Conservation (phyloP, 2,113 vertebrate species). For the Barnardius zonarius region DNA sequence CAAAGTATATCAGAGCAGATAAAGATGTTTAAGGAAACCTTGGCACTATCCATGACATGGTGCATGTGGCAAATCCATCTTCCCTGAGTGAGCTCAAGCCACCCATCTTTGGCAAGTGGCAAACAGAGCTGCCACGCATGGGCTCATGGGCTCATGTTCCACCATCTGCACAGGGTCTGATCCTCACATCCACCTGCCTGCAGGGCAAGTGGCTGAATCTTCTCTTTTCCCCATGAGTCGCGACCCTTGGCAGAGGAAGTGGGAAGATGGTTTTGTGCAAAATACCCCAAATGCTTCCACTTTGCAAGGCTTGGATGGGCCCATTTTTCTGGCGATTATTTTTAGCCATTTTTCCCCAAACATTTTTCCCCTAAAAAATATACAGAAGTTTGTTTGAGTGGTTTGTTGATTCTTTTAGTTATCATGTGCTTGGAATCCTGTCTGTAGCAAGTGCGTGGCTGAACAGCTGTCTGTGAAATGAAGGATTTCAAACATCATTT, state of each 20-base stretch:
- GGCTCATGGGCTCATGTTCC: not conserved
- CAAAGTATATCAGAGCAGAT: not conserved
- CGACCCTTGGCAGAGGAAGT: not conserved
- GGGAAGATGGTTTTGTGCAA: not conserved
- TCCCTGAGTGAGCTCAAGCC: not conserved
- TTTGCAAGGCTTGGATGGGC: not conserved
- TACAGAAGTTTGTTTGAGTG: not conserved
- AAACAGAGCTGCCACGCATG: not conserved
- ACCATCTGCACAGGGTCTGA: not conserved
- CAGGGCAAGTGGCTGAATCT: not conserved
- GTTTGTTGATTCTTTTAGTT: not conserved
- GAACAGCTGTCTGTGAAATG: constrained; percentile 39
- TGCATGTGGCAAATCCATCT: rapidly evolving
- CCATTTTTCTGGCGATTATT: not conserved
- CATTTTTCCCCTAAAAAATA: not conserved
- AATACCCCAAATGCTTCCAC: constrained; percentile 30
- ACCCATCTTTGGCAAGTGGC: rapidly evolving
- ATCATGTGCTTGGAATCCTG: constrained; percentile 18
- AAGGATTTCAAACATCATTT: constrained; percentile 39
- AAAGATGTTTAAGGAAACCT: not conserved
- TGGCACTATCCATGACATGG: rapidly evolving
- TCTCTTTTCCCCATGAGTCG: not conserved
- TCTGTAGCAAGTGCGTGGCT: constrained; percentile 47
- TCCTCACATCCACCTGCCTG: rapidly evolving
- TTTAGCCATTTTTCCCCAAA: constrained; percentile 42